phyloP scores from a whole-genome alignment of 2,888 invertebrate genomes.

The Mesochorus sp. region DNA sequence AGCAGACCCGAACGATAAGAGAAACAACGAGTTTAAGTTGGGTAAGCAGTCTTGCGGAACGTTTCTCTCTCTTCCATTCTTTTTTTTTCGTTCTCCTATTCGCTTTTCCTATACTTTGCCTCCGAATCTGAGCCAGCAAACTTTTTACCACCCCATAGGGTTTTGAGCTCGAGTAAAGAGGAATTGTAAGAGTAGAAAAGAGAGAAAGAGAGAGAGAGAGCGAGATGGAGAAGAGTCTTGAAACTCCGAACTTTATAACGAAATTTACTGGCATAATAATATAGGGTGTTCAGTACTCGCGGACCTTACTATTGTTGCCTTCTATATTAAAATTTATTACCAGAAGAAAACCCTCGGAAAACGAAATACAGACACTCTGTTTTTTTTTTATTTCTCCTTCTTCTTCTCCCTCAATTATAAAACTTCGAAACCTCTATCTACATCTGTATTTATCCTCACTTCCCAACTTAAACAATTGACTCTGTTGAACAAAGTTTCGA shows the following conservation, averaged over 20 bases:
- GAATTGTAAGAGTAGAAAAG: background rate
- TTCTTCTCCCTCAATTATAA: too few relatives aligned
- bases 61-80: background rate
- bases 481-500: too few relatives aligned
- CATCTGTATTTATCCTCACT: too few relatives aligned
- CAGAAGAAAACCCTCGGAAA: conserved; percentile 3
- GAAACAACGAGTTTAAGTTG: conserved; percentile 45
- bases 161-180: background rate
- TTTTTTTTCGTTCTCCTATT: background rate
- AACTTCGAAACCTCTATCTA: too few relatives aligned
- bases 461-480: too few relatives aligned
- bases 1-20: conserved; percentile 54
- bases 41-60: conserved; percentile 23
- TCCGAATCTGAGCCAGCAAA: conserved; percentile 48
- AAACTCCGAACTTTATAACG: conserved; percentile 46
- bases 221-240: conserved; percentile 10
- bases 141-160: conserved; percentile 33
- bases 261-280: conserved; percentile 54
- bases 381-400: background rate
- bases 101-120: background rate
- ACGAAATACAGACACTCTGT: conserved; percentile 25
- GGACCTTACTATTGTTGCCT: background rate
- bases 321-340: conserved; percentile 40
- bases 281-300: conserved; percentile 1
- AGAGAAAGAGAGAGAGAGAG: background rate